phyloP scores from a whole-genome alignment of 2,113 vertebrate genomes.

The Chaetura pelagica region DNA sequence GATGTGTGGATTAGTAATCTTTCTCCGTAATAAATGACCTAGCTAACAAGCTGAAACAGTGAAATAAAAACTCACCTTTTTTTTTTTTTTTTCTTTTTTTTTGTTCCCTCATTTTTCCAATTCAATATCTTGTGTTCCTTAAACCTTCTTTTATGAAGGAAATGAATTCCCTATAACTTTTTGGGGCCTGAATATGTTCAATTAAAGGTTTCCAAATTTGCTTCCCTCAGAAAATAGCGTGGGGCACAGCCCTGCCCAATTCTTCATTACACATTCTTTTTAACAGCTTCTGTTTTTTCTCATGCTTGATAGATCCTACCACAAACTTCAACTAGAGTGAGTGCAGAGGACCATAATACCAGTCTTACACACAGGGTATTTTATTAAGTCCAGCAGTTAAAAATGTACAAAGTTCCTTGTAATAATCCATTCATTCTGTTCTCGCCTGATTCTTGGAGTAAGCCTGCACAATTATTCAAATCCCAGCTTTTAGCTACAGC shows the following conservation, averaged over 20 bases:
- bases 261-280: slow-evolving; percentile 76
- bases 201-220: slow-evolving; percentile 64
- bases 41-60: slow-evolving; percentile 69
- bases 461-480: slow-evolving; percentile 99
- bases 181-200: slow-evolving; percentile 70
- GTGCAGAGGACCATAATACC: slow-evolving; percentile 76
- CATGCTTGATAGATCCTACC: slow-evolving; percentile 72
- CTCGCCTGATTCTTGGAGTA: slow-evolving; percentile 95
- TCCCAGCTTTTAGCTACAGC: slow-evolving; percentile 98
- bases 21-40: slow-evolving; percentile 73
- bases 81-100: not conserved
- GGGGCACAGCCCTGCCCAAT: slow-evolving; percentile 64
- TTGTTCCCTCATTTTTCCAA: slow-evolving; percentile 23
- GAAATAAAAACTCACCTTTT: slow-evolving; percentile 64
- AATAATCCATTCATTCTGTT: slow-evolving; percentile 99
- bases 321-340: slow-evolving; percentile 72
- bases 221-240: slow-evolving; percentile 57
- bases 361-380: slow-evolving; percentile 79
- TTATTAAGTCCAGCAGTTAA: slow-evolving; percentile 94
- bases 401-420: slow-evolving; percentile 92
- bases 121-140: slow-evolving; percentile 29
- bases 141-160: slow-evolving; percentile 63
- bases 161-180: slow-evolving; percentile 58
- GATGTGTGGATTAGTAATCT: slow-evolving; percentile 74
- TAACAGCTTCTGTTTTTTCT: slow-evolving; percentile 74